Conservation (phyloP, 2,797 vertebrate species). For the Etheostoma nigrum region DNA sequence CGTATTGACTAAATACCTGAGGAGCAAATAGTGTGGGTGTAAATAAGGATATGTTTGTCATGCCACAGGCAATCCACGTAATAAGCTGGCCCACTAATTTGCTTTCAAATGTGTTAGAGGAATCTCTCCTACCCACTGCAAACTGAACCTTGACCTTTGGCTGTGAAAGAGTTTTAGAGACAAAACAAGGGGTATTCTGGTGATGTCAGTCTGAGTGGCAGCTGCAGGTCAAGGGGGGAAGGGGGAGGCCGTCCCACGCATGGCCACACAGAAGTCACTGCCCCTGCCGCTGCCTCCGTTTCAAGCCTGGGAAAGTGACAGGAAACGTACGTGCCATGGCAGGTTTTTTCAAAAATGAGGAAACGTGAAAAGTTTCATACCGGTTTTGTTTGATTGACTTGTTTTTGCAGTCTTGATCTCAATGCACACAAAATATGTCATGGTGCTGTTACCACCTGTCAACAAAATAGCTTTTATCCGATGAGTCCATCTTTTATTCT, state of each 20-base stretch:
- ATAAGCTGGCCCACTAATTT: constrained; percentile 54
- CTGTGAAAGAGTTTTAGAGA: constrained; percentile 44
- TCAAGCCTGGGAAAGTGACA: constrained; percentile 70
- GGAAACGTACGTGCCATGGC: constrained; percentile 42
- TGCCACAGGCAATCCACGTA: constrained; percentile 37
- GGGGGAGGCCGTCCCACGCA: constrained; percentile 69
- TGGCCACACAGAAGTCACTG: constrained; percentile 70
- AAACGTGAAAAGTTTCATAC: not conserved
- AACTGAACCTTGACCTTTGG: constrained; percentile 76
- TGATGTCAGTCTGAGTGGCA: constrained; percentile 75
- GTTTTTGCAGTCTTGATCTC: constrained; percentile 22
- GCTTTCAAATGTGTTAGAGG: constrained; percentile 50
- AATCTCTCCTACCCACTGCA: constrained; percentile 58
- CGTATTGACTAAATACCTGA: constrained; percentile 76
- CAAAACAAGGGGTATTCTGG: constrained; percentile 66
- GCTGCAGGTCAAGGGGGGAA: constrained; percentile 69
- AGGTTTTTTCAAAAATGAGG: constrained; percentile 38
- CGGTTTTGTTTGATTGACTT: constrained; percentile 12
- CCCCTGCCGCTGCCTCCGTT: constrained; percentile 30
- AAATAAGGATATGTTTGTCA: constrained; percentile 57
- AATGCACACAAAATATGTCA: constrained; percentile 16
- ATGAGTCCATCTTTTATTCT: constrained; percentile 31
- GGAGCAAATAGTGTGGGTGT: constrained; percentile 71
- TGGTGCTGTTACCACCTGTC: constrained; percentile 29
- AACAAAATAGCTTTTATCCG: constrained; percentile 24